Conservation (phyloP, 2,888 invertebrate species). For the Heliconius sara region DNA sequence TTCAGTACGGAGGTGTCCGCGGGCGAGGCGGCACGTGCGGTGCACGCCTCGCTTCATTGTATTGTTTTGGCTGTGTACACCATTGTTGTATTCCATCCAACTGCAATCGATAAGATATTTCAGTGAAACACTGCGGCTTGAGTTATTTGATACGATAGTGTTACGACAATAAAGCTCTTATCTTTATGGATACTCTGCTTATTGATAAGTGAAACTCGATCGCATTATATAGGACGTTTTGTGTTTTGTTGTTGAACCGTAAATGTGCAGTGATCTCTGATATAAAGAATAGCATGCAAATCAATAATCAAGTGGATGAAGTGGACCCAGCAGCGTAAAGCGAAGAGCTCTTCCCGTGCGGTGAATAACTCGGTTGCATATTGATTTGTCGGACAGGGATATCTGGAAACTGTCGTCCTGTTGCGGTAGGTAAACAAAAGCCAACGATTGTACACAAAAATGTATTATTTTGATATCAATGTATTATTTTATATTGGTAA, state of each 20-base stretch:
- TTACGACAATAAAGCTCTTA: slow-evolving; percentile 61
- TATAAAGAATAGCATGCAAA: slow-evolving; percentile 73
- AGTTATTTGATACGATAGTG: slow-evolving; percentile 57
- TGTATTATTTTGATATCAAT: not conserved
- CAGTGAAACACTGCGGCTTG: slow-evolving; percentile 69
- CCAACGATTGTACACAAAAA: not conserved
- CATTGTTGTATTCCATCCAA: slow-evolving; percentile 76
- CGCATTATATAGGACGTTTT: slow-evolving; percentile 68
- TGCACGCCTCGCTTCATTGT: slow-evolving; percentile 79
- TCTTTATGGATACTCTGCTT: slow-evolving; percentile 63
- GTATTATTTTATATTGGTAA: not conserved
- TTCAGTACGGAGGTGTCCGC: slow-evolving; percentile 77
- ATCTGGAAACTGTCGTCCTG: slow-evolving; percentile 64
- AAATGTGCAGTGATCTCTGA: slow-evolving; percentile 72
- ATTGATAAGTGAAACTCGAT: slow-evolving; percentile 81
- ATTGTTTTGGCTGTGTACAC: slow-evolving; percentile 75
- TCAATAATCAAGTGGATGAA: slow-evolving; percentile 73
- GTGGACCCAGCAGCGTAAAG: slow-evolving; percentile 61
- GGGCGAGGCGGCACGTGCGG: slow-evolving; percentile 82
- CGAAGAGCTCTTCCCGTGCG: slow-evolving; percentile 68
- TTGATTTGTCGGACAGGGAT: slow-evolving; percentile 74
- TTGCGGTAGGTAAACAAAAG: slow-evolving; percentile 65
- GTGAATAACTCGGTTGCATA: slow-evolving; percentile 75
- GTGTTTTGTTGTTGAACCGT: slow-evolving; percentile 70
- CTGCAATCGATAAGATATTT: slow-evolving; percentile 74